phyloP scores from a whole-genome alignment of 2,113 vertebrate species.

The Todiramphus chloris region DNA sequence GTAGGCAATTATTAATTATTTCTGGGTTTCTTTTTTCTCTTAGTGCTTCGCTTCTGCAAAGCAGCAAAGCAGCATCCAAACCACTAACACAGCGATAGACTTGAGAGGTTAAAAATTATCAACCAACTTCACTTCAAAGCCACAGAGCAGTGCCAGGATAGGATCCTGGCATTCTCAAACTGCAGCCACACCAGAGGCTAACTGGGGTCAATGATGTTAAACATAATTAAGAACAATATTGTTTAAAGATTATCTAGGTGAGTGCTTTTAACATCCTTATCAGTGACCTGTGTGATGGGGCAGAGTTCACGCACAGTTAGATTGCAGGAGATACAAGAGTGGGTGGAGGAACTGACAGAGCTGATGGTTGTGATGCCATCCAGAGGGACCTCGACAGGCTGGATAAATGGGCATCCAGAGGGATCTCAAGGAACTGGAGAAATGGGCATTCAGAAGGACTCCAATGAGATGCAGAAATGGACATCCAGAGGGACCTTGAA shows the following conservation, averaged over 20 bases:
- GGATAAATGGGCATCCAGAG: neutral
- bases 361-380: neutral
- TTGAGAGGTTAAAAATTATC: neutral
- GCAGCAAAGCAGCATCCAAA: neutral
- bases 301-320: neutral
- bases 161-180: too few species aligned
- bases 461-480: neutral
- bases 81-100: rapidly evolving
- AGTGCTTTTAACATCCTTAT: neutral
- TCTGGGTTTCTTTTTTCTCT: rapidly evolving
- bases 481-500: neutral
- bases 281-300: rapidly evolving
- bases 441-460: too few species aligned
- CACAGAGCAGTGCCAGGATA: too few species aligned
- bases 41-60: rapidly evolving
- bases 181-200: neutral
- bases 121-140: too few species aligned
- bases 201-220: rapidly evolving
- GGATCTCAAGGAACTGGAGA: neutral
- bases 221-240: rapidly evolving
- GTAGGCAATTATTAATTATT: neutral
- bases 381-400: neutral
- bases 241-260: neutral
- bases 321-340: rapidly evolving
- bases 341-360: neutral